Percentiles rank a stretch among this genome's conserved stretches.
phyloP scores from a whole-genome alignment of 2,113 vertebrate species.

The Chinchilla lanigera region DNA sequence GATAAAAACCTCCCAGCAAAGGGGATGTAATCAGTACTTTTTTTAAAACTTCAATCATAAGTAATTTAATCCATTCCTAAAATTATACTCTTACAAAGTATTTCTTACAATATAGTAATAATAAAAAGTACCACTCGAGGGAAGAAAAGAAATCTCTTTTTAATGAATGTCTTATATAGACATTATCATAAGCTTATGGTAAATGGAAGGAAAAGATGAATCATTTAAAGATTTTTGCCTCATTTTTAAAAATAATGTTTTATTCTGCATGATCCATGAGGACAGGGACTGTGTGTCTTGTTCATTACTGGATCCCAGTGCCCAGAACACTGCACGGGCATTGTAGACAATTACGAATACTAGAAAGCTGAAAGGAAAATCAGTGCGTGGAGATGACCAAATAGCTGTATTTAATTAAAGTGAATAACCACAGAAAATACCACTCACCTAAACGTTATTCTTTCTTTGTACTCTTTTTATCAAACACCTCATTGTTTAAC shows the following conservation, averaged over 20 bases:
- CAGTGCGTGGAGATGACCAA: background rate
- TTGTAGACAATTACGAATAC: background rate
- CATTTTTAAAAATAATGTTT: background rate
- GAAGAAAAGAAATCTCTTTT: constrained; percentile 31
- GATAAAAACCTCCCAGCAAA: constrained; percentile 14
- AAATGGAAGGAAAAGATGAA: constrained; percentile 24
- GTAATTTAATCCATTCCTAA: constrained; percentile 46
- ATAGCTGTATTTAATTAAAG: background rate
- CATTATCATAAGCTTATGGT: constrained; percentile 16
- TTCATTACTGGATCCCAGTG: background rate
- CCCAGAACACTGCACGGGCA: background rate
- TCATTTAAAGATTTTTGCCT: background rate
- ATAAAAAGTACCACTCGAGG: constrained; percentile 8
- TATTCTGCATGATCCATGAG: background rate
- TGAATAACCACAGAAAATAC: constrained; percentile 22
- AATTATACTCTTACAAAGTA: constrained; percentile 27
- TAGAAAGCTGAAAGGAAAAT: background rate
- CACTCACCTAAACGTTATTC: constrained; percentile 11
- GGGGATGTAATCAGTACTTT: background rate
- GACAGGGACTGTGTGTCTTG: background rate
- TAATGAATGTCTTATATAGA: background rate
- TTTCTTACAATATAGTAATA: constrained; percentile 30
- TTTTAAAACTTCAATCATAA: background rate
- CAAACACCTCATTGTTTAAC: constrained; percentile 38
- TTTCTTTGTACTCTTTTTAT: constrained; percentile 38